Conservation (phyloP, 2,113 vertebrate genomes). For the Larimichthys polyactis region DNA sequence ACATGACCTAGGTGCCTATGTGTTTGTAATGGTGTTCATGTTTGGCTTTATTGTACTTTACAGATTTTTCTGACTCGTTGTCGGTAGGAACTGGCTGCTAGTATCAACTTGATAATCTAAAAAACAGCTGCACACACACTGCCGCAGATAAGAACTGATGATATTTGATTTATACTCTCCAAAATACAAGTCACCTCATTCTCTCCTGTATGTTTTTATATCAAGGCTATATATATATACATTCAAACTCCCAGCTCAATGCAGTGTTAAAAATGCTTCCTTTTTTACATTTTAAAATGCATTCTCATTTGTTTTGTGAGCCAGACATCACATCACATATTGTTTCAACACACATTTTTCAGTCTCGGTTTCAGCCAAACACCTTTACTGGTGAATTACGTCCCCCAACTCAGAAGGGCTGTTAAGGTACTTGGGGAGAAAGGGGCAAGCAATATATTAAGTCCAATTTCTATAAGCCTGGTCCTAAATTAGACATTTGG, state of each 20-base stretch:
- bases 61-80: neutral
- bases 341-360: constrained; percentile 32
- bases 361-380: constrained; percentile 22
- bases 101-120: neutral
- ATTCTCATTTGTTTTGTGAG: neutral
- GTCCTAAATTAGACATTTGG: constrained; percentile 73
- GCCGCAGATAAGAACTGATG: neutral
- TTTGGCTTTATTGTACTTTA: neutral
- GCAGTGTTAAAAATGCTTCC: neutral
- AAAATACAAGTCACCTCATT: neutral
- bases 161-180: neutral
- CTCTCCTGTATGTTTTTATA: neutral
- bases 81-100: neutral
- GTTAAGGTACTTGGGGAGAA: constrained; percentile 40
- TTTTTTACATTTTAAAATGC: neutral
- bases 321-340: neutral
- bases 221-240: no score
- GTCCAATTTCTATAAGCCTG: constrained; percentile 76
- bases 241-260: neutral
- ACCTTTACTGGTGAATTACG: constrained; percentile 56
- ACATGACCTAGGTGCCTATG: constrained; percentile 1
- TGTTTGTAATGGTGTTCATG: neutral
- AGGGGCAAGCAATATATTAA: constrained; percentile 65
- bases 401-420: constrained; percentile 37
- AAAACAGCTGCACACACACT: neutral